Evolutionary conservation across 2,113 vertebrate species (phyloP).

Genomic region (Casuarius casuarius): DNA sequence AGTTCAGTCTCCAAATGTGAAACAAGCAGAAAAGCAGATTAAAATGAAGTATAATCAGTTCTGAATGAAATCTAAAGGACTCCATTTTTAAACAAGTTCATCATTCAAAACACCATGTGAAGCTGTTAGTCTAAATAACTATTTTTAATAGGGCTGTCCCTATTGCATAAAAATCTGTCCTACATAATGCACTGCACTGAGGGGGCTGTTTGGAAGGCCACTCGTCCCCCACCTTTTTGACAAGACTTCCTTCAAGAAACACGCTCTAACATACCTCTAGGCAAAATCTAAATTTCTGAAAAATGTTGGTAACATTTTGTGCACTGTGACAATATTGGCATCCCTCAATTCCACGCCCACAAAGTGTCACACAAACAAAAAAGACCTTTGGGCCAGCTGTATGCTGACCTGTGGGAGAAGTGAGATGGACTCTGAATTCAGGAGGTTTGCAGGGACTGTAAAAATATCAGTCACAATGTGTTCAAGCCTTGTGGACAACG

Average conservation of each 20-base stretch:
- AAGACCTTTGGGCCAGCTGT: background rate
- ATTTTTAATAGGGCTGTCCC: too few relatives aligned
- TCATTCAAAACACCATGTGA: background rate
- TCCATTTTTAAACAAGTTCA: background rate
- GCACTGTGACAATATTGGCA: background rate
- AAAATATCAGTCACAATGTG: background rate
- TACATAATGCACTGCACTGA: background rate
- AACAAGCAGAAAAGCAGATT: background rate
- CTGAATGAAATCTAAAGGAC: background rate
- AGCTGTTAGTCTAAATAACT: background rate
- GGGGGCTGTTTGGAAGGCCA: background rate
- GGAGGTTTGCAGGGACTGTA: background rate
- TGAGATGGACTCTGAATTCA: background rate
- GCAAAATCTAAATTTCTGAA: background rate
- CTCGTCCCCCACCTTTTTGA: background rate
- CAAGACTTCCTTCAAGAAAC: background rate
- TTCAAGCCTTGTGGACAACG: background rate
- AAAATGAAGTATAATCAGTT: background rate
- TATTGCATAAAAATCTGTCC: background rate
- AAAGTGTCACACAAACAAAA: background rate
- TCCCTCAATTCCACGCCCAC: background rate
- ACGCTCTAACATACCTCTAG: background rate
- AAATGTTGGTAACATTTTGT: fast-evolving
- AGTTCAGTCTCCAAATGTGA: conserved; percentile 4
- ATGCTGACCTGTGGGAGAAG: background rate